A percentile compares a stretch with the other conserved stretches of the same genome.
phyloP scores from a whole-genome alignment of 1,140 invertebrate species.

The Sarcophaga bullata region DNA sequence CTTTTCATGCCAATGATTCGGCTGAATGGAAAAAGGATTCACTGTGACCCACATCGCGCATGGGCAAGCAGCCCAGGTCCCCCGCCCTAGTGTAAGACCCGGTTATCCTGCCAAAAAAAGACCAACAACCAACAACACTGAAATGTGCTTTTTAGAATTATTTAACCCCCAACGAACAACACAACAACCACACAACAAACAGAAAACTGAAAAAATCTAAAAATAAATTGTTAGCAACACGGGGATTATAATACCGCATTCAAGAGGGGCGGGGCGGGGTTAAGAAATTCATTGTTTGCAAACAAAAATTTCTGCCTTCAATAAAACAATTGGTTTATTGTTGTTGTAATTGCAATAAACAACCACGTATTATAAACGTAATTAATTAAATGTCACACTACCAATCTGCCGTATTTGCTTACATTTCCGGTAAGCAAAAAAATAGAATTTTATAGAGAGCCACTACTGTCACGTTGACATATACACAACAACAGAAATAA shows the following conservation, averaged over 20 bases:
- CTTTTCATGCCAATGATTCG: not conserved
- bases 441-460: too few species aligned
- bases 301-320: not conserved
- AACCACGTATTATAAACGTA: not conserved
- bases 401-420: not conserved
- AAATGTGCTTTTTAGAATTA: not conserved
- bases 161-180: not conserved
- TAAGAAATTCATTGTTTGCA: not conserved
- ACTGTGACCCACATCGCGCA: conserved; percentile 6
- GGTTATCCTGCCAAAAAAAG: not conserved
- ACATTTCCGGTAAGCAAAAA: conserved; percentile 1
- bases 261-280: too few species aligned
- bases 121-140: not conserved
- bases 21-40: not conserved
- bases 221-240: conserved; percentile 8
- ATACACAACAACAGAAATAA: too few species aligned
- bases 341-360: not conserved
- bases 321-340: too few species aligned
- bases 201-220: not conserved
- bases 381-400: conserved; percentile 1
- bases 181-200: too few species aligned
- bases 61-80: conserved; percentile 24
- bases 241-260: not conserved
- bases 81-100: not conserved
- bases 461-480: too few species aligned